A percentile compares a stretch with the other conserved stretches of the same genome.
Evolutionary conservation across 2,797 vertebrate species (phyloP).

Genomic region (Cebuella pygmaea): DNA sequence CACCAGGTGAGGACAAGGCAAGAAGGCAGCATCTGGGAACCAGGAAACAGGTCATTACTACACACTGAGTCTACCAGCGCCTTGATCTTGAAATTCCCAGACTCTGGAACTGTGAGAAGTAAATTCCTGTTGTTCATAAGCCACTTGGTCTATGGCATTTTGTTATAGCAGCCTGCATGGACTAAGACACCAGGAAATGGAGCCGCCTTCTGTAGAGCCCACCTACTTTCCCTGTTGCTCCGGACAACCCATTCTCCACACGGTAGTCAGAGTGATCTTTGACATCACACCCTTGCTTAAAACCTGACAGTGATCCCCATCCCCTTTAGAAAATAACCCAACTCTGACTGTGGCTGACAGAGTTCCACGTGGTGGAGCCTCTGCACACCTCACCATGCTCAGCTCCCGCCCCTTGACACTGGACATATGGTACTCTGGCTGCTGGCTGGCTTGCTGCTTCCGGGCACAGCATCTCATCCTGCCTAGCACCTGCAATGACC

Average conservation of each 20-base stretch:
- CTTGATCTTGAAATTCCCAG: not conserved
- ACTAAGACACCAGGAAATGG: not conserved
- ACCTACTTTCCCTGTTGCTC: not conserved
- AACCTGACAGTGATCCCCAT: not conserved
- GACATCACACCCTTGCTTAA: not conserved
- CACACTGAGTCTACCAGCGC: not conserved
- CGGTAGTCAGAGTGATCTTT: not conserved
- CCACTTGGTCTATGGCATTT: not conserved
- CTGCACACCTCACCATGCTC: not conserved
- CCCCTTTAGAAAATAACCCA: not conserved
- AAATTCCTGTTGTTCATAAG: not conserved
- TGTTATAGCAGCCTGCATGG: not conserved
- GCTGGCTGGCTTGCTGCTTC: fast-evolving
- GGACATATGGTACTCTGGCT: not conserved
- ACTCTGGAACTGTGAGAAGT: not conserved
- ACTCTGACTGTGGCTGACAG: fast-evolving
- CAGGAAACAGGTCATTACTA: not conserved
- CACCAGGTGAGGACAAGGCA: not conserved
- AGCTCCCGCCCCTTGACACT: not conserved
- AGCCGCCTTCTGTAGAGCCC: not conserved
- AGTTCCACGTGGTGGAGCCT: fast-evolving
- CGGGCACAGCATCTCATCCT: too few relatives aligned
- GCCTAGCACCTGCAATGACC: not conserved
- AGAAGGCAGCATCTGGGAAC: not conserved
- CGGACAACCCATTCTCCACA: not conserved